A percentile compares a stretch with the other conserved stretches of the same genome.
Conservation (phyloP, 92 coral and sea anemone species). For the Parazoanthus darwini region DNA sequence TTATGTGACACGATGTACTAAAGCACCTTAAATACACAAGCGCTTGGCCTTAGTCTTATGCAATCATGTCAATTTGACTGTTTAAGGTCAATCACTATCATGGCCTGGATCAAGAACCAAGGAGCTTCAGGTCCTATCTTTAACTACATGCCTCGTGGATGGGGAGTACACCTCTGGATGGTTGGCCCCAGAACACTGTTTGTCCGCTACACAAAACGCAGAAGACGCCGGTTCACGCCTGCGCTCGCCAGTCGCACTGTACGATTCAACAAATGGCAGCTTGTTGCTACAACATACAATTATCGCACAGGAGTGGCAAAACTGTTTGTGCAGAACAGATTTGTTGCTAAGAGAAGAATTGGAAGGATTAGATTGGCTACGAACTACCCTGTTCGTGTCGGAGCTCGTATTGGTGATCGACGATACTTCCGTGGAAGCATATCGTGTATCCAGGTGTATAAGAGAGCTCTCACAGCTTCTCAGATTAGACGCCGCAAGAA, state of each 20-base stretch:
- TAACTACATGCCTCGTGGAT: conserved; percentile 67
- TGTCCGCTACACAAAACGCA: conserved; percentile 63
- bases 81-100: conserved; percentile 61
- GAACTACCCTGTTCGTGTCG: conserved; percentile 4
- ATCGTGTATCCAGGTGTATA: conserved; percentile 31
- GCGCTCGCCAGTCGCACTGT: conserved; percentile 33
- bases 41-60: neutral
- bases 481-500: conserved; percentile 29
- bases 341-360: neutral
- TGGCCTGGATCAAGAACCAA: conserved; percentile 72
- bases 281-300: conserved; percentile 23
- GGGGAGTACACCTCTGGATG: conserved; percentile 84
- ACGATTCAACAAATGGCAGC: conserved; percentile 21
- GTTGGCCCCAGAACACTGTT: conserved; percentile 55
- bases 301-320: conserved; percentile 18
- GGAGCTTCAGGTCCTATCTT: conserved; percentile 71
- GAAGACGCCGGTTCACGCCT: conserved; percentile 25
- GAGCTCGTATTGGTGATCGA: neutral
- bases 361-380: conserved; percentile 30
- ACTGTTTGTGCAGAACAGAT: conserved; percentile 28
- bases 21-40: neutral
- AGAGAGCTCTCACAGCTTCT: conserved; percentile 14
- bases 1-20: too few species aligned
- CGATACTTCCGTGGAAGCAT: conserved; percentile 32
- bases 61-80: neutral